These are phyloP conservation scores for Megaustenia siamemsis DNA, from an alignment of 2,888 invertebrate genomes.

Conservation along the genomic window DNA sequence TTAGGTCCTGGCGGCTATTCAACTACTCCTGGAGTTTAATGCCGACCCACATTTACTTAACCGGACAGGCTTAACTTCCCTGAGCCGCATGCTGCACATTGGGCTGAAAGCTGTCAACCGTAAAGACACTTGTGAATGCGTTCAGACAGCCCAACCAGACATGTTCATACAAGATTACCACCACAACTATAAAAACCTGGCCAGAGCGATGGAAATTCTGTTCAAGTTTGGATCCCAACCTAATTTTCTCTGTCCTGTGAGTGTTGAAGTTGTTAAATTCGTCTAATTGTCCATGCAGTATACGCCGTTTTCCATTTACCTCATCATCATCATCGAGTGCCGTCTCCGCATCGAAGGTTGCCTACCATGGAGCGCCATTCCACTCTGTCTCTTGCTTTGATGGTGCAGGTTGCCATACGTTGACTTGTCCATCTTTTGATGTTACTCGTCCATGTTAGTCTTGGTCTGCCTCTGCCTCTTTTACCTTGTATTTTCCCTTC, in stretches of 20 bases:
- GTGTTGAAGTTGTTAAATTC: neutral
- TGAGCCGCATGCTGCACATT: slow-evolving; percentile 84
- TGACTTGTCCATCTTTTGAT: too few relatives aligned
- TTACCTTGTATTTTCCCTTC: too few relatives aligned
- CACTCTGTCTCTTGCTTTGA: too few relatives aligned
- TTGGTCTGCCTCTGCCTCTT: too few relatives aligned
- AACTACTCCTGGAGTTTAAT: slow-evolving; percentile 74
- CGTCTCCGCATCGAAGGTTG: too few relatives aligned
- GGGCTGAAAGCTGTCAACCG: slow-evolving; percentile 84
- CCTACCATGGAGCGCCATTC: too few relatives aligned
- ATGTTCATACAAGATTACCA: slow-evolving; percentile 84
- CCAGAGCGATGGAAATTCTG: slow-evolving; percentile 69
- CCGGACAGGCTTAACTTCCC: slow-evolving; percentile 86
- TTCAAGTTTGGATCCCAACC: slow-evolving; percentile 72
- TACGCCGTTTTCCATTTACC: neutral
- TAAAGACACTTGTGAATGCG: slow-evolving; percentile 86
- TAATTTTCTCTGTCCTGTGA: slow-evolving; percentile 66
- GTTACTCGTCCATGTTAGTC: too few relatives aligned
- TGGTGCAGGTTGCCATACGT: too few relatives aligned
- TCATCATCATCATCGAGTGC: neutral
- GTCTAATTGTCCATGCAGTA: neutral
- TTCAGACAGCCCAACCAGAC: slow-evolving; percentile 85
- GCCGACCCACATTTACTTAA: slow-evolving; percentile 75
- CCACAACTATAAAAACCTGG: slow-evolving; percentile 70
- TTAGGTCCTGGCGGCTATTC: slow-evolving; percentile 72